Percentiles rank a stretch among this genome's conserved stretches.
phyloP scores from a whole-genome alignment of 2,888 invertebrate species.

The Callosobruchus maculatus region DNA sequence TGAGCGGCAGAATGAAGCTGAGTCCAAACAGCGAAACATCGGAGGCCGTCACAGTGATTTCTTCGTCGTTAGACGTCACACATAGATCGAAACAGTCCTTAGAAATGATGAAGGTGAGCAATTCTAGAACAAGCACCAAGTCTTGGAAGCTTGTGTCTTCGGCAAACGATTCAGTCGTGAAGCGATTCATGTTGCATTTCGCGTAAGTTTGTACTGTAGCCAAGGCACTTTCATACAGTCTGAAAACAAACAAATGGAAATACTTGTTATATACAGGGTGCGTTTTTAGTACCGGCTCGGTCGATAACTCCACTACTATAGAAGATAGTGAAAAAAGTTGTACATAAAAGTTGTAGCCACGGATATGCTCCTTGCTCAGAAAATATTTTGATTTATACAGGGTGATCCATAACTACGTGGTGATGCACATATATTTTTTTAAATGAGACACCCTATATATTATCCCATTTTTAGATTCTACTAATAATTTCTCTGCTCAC shows the following conservation, averaged over 20 bases:
- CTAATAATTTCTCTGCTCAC: no score
- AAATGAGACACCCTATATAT: no score
- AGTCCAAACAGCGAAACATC: constrained; percentile 68
- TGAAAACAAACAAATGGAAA: constrained; percentile 15
- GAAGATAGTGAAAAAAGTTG: no score
- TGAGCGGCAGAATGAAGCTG: constrained; percentile 68
- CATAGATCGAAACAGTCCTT: constrained; percentile 48
- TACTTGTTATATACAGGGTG: no score
- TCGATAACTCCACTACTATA: no score
- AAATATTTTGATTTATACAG: no score
- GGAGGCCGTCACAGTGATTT: constrained; percentile 49
- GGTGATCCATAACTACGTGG: no score
- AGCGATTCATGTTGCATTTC: constrained; percentile 61
- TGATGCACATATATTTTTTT: no score
- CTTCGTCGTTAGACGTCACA: constrained; percentile 31
- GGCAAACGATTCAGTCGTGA: constrained; percentile 60
- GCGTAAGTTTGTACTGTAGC: constrained; percentile 68
- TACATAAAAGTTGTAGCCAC: no score
- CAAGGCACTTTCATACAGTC: constrained; percentile 64
- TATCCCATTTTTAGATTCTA: no score
- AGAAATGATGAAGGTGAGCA: constrained; percentile 54
- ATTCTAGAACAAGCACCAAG: constrained; percentile 73
- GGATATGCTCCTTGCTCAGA: no score
- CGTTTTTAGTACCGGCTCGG: no score
- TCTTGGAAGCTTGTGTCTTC: constrained; percentile 76